These are phyloP conservation scores for Sebastes vulpes DNA, from an alignment of 2,797 vertebrate genomes.

Conservation along the genomic window DNA sequence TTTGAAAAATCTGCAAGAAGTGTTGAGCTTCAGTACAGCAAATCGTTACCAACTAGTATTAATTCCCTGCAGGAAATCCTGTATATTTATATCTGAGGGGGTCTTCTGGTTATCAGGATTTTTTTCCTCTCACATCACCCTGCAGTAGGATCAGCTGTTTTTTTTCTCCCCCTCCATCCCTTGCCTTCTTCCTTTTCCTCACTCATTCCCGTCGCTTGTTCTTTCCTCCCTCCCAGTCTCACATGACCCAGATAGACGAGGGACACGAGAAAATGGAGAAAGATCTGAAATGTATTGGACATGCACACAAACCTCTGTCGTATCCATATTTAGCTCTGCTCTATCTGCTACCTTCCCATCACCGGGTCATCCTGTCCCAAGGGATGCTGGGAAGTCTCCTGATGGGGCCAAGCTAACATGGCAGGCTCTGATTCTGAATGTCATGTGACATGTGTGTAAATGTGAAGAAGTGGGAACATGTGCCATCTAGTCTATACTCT, in stretches of 20 bases:
- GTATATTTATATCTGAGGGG: neutral
- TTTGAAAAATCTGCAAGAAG: neutral
- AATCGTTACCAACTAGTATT: neutral
- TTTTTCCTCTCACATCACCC: neutral
- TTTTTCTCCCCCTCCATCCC: neutral
- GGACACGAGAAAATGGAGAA: constrained; percentile 14
- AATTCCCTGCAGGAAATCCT: neutral
- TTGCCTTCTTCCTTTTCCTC: neutral
- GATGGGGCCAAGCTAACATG: neutral
- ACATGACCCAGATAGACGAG: constrained; percentile 67
- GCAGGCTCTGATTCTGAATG: constrained; percentile 3
- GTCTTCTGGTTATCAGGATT: neutral
- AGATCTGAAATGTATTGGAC: constrained; percentile 6
- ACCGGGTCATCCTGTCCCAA: constrained; percentile 48
- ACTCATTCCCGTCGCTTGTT: neutral
- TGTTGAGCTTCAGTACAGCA: neutral
- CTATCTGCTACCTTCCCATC: constrained; percentile 41
- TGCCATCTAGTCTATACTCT: neutral
- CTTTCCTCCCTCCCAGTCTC: constrained; percentile 4
- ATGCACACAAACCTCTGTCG: neutral
- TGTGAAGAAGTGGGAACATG: neutral
- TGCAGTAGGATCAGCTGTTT: neutral
- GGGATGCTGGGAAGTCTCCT: constrained; percentile 27
- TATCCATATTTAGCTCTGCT: constrained; percentile 55
- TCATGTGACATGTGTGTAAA: constrained; percentile 1